Evolutionary conservation across 2,113 vertebrate species (phyloP).

Genomic region (Ovibos moschatus): DNA sequence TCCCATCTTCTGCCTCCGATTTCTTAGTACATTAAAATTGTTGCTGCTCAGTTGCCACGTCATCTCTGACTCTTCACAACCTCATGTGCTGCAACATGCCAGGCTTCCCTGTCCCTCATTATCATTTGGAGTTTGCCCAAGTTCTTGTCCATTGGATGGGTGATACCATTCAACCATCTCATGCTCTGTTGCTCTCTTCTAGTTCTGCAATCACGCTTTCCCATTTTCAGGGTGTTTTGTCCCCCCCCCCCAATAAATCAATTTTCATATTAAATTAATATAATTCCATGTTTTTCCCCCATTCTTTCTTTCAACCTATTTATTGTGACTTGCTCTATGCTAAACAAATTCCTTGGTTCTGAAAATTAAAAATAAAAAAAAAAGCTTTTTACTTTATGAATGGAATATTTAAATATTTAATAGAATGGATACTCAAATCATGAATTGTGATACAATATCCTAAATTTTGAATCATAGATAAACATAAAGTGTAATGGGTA

Average conservation of each 20-base stretch:
- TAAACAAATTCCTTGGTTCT: neutral
- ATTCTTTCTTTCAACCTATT: neutral
- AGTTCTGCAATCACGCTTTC: neutral
- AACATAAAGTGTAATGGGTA: neutral
- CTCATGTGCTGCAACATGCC: neutral
- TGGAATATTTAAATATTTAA: neutral
- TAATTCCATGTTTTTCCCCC: neutral
- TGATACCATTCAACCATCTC: neutral
- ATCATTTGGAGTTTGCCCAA: neutral
- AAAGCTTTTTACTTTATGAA: neutral
- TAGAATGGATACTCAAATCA: neutral
- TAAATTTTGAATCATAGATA: neutral
- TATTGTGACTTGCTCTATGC: neutral
- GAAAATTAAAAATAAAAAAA: neutral
- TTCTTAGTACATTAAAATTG: neutral
- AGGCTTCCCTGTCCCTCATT: neutral
- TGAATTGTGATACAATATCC: neutral
- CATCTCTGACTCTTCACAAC: neutral
- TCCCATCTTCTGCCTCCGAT: accelerated
- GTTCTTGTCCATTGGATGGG: neutral
- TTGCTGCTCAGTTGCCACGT: neutral
- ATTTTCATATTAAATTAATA: neutral
- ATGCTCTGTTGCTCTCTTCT: neutral
- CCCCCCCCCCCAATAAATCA: accelerated
- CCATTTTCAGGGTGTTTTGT: neutral